phyloP scores from a whole-genome alignment of 2,113 vertebrate genomes.

The Otocyon megalotis region DNA sequence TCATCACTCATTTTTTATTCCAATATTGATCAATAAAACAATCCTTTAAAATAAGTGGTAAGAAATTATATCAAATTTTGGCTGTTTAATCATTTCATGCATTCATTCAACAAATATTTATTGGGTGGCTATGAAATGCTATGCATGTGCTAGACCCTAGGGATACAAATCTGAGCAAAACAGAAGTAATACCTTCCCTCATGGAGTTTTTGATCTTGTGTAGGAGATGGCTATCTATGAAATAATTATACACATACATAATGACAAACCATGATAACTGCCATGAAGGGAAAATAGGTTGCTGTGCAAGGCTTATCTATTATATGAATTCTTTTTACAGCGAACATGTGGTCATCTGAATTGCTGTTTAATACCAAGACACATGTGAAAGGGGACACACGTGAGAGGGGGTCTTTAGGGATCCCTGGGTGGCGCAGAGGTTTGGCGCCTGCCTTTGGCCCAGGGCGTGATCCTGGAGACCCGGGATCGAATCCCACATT shows the following conservation, averaged over 20 bases:
- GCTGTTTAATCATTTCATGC: neutral
- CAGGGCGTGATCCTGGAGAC: too few relatives aligned
- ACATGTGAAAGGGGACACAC: neutral
- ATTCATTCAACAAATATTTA: conserved; percentile 36
- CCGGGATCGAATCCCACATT: too few relatives aligned
- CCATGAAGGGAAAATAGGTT: neutral
- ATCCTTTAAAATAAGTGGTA: neutral
- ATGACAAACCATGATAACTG: neutral
- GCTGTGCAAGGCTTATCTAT: neutral
- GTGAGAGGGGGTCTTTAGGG: neutral
- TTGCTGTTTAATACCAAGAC: neutral
- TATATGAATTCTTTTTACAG: neutral
- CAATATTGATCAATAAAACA: conserved; percentile 2
- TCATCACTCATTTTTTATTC: neutral
- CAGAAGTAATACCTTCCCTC: neutral
- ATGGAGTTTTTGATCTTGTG: neutral
- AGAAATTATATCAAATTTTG: neutral
- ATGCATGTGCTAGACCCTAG: neutral
- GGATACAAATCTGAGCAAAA: neutral
- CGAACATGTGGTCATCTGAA: neutral
- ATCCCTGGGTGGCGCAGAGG: too few relatives aligned
- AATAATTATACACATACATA: neutral
- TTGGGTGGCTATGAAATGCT: neutral
- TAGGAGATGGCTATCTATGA: neutral
- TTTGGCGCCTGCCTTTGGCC: too few relatives aligned